Conservation (phyloP, 2,888 invertebrate genomes). For the Lobophora halterata region DNA sequence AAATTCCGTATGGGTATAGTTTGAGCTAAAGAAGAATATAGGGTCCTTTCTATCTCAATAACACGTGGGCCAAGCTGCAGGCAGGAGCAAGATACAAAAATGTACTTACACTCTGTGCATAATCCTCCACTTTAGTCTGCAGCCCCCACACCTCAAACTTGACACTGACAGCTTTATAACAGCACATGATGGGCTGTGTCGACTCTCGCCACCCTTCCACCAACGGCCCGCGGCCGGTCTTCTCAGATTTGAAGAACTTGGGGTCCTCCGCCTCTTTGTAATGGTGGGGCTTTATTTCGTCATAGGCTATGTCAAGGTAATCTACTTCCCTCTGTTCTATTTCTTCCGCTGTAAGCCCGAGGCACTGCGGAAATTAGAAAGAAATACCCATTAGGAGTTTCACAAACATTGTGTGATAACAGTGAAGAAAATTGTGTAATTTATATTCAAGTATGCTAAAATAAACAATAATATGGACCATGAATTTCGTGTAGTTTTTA, state of each 20-base stretch:
- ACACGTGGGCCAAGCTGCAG: too few relatives aligned
- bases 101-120: constrained; percentile 87
- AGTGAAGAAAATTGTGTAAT: too few relatives aligned
- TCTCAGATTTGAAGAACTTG: constrained; percentile 89
- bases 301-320: constrained; percentile 92
- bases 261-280: constrained; percentile 95
- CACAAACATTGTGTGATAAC: too few relatives aligned
- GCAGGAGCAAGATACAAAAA: background rate
- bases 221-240: constrained; percentile 91
- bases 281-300: constrained; percentile 91
- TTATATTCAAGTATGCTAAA: too few relatives aligned
- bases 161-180: constrained; percentile 92
- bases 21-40: too few relatives aligned
- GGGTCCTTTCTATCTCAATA: too few relatives aligned
- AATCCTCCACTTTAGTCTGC: constrained; percentile 93
- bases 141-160: constrained; percentile 96
- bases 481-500: too few relatives aligned
- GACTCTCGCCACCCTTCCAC: constrained; percentile 90
- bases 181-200: constrained; percentile 93
- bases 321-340: constrained; percentile 87
- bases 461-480: too few relatives aligned
- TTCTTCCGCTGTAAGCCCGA: constrained; percentile 86
- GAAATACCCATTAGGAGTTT: too few relatives aligned
- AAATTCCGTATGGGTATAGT: too few relatives aligned
- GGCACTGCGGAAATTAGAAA: too few relatives aligned